These are phyloP conservation scores for Drosophila repletoides DNA, from an alignment of 1,140 invertebrate species.

Conservation along the genomic window DNA sequence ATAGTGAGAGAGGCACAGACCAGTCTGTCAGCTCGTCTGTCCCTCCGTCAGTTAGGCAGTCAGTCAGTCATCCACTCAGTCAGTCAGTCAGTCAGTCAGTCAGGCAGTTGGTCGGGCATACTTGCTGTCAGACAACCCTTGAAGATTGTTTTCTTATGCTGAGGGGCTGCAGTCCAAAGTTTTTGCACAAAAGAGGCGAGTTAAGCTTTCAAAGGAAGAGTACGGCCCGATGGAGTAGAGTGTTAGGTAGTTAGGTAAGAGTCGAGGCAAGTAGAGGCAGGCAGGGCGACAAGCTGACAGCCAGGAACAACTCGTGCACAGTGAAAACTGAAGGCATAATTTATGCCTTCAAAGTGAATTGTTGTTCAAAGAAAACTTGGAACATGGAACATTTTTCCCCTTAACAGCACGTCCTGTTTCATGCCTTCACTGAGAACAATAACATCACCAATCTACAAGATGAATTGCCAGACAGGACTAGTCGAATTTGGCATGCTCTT, in stretches of 20 bases:
- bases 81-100: conserved; percentile 21
- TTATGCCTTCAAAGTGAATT: conserved; percentile 80
- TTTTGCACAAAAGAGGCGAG: conserved; percentile 67
- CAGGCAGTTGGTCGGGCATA: conserved; percentile 20
- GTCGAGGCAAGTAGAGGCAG: not conserved
- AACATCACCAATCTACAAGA: conserved; percentile 41
- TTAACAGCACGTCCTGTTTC: conserved; percentile 49
- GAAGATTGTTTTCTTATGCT: conserved; percentile 75
- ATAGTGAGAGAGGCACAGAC: conserved; percentile 16
- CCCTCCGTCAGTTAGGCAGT: conserved; percentile 8
- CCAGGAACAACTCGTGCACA: conserved; percentile 73
- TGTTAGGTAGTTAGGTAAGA: not conserved
- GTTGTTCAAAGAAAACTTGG: conserved; percentile 72
- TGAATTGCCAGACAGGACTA: conserved; percentile 41
- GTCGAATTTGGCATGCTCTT: conserved; percentile 16
- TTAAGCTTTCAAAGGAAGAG: conserved; percentile 54
- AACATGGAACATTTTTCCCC: conserved; percentile 70
- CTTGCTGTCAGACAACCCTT: conserved; percentile 70
- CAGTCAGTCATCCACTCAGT: not conserved
- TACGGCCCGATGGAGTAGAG: not conserved
- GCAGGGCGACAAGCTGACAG: conserved; percentile 52
- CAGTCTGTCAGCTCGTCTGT: conserved; percentile 2
- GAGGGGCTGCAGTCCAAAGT: conserved; percentile 62
- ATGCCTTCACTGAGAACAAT: conserved; percentile 44
- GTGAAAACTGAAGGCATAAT: conserved; percentile 78